Base-by-base conservation (phyloP, 2,113 vertebrate genomes). In the Motacilla tschutschensis region DNA sequence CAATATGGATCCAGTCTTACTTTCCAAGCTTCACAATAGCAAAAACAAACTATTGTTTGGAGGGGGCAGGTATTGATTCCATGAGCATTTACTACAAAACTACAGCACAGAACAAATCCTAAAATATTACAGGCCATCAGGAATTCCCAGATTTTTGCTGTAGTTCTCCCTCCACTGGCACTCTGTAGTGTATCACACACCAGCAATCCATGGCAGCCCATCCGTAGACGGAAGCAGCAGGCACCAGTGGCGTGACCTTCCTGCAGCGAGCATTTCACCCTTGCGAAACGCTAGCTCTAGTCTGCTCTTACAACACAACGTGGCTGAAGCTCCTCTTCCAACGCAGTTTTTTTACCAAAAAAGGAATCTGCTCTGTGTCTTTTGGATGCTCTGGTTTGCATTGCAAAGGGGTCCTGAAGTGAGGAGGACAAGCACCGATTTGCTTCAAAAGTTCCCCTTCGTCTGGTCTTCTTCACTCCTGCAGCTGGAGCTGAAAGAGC, bases 251-350 rank as follows among this genome's bases (percentile, higher is more conserved):
- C 6, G 13, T 2, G 0, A 25, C 21, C 21, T 62, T 70, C 67
- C 24, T 0, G 0, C 40, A n/a, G 4, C 0, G 18, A 69, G 33
- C 14, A 13, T 21, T 76, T 35, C 20, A 8, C 5, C 66, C 81
- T 60, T 35, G 21, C 43, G 12, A 58, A 75, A 76, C 6, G 6
- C 12, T 9, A 79, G 29, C 47, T 72, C 35, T 17, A 38, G 17
- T 14, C 51, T 2, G 5, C 47, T 83, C 73, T 83, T 73, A 41
- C 33, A 74, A 74, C 74, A 59, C 29, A 21, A 15, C 1, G 36
- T 18, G 40, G 17, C 55, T 55, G 67, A 63, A 62, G 60, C 28
- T 73, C 43, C 78, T 62, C 78, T 81, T 84, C 63, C 63, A 69
- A 65, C 2, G 8, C 8, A 31, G 19, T 15, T 76, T 33, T 33